Evolutionary conservation across 2,797 vertebrate species (phyloP).

Genomic region (Ctenopoma multispine): DNA sequence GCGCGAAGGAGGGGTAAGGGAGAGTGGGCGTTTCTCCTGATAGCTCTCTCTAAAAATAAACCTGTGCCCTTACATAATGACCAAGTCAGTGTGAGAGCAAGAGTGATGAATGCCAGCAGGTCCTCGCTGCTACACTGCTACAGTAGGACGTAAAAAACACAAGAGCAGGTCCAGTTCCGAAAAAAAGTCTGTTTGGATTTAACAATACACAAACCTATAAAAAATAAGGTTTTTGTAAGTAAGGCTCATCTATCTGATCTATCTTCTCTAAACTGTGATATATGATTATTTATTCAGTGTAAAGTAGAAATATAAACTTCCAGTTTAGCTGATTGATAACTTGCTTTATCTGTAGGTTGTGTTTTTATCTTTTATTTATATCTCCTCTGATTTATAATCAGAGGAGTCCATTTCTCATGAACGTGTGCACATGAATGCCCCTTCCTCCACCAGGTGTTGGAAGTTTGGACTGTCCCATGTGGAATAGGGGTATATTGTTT

Average conservation of each 20-base stretch:
- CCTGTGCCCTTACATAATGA: constrained; percentile 65
- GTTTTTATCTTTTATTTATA: too few species aligned
- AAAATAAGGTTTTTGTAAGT: background rate
- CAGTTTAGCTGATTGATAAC: too few species aligned
- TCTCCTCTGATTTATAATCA: too few species aligned
- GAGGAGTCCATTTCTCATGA: too few species aligned
- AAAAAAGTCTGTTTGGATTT: constrained; percentile 19
- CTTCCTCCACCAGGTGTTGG: background rate
- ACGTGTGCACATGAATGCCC: too few species aligned
- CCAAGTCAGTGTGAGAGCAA: constrained; percentile 40
- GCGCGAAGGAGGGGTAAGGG: constrained; percentile 33
- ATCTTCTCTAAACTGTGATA: background rate
- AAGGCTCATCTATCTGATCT: background rate
- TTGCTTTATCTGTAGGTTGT: too few species aligned
- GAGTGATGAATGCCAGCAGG: constrained; percentile 55
- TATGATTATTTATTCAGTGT: background rate
- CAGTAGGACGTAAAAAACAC: constrained; percentile 20
- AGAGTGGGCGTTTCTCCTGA: constrained; percentile 57
- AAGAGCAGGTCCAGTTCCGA: constrained; percentile 6
- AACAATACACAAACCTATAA: constrained; percentile 2
- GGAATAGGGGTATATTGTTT: too few species aligned
- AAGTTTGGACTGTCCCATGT: background rate
- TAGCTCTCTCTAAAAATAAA: constrained; percentile 72
- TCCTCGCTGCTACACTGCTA: constrained; percentile 46
- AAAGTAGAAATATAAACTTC: too few species aligned